phyloP scores from a whole-genome alignment of 2,113 vertebrate genomes.

The Dasyurus viverrinus region DNA sequence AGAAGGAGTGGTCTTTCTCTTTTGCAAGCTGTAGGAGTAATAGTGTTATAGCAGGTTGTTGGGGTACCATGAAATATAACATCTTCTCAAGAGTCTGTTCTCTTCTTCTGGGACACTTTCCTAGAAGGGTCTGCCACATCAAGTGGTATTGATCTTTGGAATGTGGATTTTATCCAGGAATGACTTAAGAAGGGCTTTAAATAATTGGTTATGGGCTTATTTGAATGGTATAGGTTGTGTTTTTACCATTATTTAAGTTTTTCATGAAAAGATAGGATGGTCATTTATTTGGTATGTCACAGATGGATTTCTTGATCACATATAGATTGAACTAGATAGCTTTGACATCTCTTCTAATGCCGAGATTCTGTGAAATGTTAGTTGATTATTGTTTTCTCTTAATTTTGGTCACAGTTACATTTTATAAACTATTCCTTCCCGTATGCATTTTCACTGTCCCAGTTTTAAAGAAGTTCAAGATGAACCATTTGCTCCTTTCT shows the following conservation, averaged over 20 bases:
- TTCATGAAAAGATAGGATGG: background rate
- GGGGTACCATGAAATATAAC: background rate
- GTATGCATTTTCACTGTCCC: background rate
- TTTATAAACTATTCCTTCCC: background rate
- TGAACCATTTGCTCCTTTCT: background rate
- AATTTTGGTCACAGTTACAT: background rate
- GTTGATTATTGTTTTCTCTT: background rate
- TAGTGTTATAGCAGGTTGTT: background rate
- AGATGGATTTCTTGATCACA: background rate
- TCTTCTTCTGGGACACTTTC: background rate
- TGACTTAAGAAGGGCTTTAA: background rate
- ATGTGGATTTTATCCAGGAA: background rate
- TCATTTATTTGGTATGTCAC: background rate
- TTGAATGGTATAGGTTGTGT: background rate
- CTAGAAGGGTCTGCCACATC: background rate
- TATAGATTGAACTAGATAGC: background rate
- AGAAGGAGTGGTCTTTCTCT: background rate
- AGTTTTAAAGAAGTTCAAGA: background rate
- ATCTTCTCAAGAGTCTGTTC: background rate
- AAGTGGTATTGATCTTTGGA: background rate
- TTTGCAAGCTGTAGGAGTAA: background rate
- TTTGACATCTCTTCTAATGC: background rate
- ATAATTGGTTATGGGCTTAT: conserved; percentile 20
- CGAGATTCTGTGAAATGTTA: background rate
- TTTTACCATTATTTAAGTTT: background rate